A percentile compares a stretch with the other conserved stretches of the same genome.
phyloP scores from a whole-genome alignment of 53 echinoderm and acorn worm species.

The Echinometra lucunter region DNA sequence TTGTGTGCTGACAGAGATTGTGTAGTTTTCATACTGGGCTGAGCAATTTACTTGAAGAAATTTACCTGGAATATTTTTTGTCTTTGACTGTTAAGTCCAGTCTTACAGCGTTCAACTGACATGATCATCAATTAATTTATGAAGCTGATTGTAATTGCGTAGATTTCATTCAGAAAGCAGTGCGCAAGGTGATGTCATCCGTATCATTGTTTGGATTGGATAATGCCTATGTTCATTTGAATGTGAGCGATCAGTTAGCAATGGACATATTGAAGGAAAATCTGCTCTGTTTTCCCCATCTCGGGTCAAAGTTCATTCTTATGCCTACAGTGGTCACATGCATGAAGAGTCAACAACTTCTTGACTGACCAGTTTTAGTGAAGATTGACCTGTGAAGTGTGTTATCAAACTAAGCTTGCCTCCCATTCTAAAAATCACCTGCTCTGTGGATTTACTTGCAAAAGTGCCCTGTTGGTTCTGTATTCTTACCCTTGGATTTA shows the following conservation, averaged over 20 bases:
- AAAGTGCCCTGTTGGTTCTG: neutral
- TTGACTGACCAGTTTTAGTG: neutral
- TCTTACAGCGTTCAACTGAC: neutral
- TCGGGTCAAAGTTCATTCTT: neutral
- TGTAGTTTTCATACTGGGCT: neutral
- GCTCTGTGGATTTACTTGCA: neutral
- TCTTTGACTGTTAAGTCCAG: neutral
- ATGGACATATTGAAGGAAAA: neutral
- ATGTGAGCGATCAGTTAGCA: neutral
- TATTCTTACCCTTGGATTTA: neutral
- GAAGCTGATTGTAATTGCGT: neutral
- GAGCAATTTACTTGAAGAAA: neutral
- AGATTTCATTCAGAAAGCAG: neutral
- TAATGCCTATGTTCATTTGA: neutral
- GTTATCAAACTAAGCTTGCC: neutral
- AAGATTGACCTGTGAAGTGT: neutral
- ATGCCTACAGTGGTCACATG: neutral
- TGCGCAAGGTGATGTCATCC: neutral
- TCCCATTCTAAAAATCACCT: neutral
- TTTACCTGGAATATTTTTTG: neutral
- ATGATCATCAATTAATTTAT: neutral
- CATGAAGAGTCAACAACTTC: neutral
- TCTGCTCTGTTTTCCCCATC: neutral
- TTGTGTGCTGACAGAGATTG: neutral
- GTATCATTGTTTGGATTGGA: too few relatives aligned